Percentiles rank a stretch among this genome's conserved stretches.
Evolutionary conservation across 2,888 invertebrate genomes (phyloP).

Genomic region (Ceramica pisi): DNA sequence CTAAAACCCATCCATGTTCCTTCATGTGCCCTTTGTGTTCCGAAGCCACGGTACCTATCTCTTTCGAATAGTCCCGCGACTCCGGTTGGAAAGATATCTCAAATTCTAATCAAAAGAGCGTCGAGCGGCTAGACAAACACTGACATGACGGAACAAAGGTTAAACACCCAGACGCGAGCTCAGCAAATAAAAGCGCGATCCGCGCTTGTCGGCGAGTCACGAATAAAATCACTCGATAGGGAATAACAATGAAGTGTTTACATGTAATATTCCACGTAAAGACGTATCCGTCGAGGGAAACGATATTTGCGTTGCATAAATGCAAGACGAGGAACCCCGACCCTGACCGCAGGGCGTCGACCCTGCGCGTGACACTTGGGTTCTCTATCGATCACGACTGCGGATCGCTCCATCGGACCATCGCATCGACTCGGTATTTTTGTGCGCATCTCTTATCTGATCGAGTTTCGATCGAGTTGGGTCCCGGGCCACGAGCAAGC

Average conservation of each 20-base stretch:
- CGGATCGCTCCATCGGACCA: conserved; percentile 79
- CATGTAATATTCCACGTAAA: conserved; percentile 86
- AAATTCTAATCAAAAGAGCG: conserved; percentile 43
- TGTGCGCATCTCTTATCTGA: conserved; percentile 82
- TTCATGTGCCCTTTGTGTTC: no score
- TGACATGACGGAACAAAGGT: conserved; percentile 59
- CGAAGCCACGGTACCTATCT: no score
- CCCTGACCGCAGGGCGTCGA: conserved; percentile 88
- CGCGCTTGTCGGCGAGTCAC: conserved; percentile 70
- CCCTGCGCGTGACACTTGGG: conserved; percentile 90
- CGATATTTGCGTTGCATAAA: conserved; percentile 84
- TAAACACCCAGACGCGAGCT: conserved; percentile 62
- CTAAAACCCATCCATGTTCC: no score
- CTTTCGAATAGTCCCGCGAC: no score
- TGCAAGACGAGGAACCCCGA: conserved; percentile 83
- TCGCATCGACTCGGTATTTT: conserved; percentile 82
- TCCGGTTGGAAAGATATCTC: conserved; percentile 34
- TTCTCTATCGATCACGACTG: conserved; percentile 90
- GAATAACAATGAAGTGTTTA: conserved; percentile 86
- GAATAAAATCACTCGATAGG: conserved; percentile 77
- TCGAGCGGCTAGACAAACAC: conserved; percentile 52
- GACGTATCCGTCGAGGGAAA: conserved; percentile 81
- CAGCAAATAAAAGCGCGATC: conserved; percentile 67
- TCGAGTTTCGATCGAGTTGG: conserved; percentile 74
- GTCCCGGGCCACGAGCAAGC: conserved; percentile 71